These are phyloP conservation scores for Pyrocephalus nanus DNA, from an alignment of 2,797 vertebrate species.

Conservation along the genomic window DNA sequence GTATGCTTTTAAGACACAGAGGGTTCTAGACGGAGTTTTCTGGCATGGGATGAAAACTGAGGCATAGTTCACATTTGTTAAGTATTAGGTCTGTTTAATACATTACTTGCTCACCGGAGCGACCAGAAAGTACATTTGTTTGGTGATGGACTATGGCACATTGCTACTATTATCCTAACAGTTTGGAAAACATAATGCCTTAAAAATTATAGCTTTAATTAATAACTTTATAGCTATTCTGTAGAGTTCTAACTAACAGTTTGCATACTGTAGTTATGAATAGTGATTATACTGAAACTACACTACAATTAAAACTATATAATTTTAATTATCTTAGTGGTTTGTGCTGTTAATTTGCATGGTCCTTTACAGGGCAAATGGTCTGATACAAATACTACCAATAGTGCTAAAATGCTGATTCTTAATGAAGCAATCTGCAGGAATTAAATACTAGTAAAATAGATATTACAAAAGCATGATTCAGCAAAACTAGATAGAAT, in stretches of 20 bases:
- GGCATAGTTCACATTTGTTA: slow-evolving; percentile 43
- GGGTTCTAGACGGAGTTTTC: background rate
- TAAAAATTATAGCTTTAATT: background rate
- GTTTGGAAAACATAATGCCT: background rate
- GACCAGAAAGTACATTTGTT: background rate
- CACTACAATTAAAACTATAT: background rate
- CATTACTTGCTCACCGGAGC: slow-evolving; percentile 4
- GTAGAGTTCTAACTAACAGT: background rate
- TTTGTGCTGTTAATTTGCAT: background rate
- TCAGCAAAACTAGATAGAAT: background rate
- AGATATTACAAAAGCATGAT: background rate
- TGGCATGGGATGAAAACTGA: background rate
- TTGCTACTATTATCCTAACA: background rate
- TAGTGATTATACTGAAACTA: background rate
- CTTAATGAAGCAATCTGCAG: background rate
- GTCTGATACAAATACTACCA: background rate
- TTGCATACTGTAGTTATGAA: background rate
- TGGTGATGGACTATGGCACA: background rate
- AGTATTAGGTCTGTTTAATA: slow-evolving; percentile 33
- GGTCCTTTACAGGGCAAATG: background rate
- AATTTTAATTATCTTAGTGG: background rate
- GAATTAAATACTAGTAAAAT: background rate
- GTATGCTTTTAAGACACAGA: background rate
- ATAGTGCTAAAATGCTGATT: background rate
- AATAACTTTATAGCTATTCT: background rate